A percentile compares a stretch with the other conserved stretches of the same genome.
Conservation (phyloP, 64 coral and sea anemone species). For the Stichodactyla helianthus region DNA sequence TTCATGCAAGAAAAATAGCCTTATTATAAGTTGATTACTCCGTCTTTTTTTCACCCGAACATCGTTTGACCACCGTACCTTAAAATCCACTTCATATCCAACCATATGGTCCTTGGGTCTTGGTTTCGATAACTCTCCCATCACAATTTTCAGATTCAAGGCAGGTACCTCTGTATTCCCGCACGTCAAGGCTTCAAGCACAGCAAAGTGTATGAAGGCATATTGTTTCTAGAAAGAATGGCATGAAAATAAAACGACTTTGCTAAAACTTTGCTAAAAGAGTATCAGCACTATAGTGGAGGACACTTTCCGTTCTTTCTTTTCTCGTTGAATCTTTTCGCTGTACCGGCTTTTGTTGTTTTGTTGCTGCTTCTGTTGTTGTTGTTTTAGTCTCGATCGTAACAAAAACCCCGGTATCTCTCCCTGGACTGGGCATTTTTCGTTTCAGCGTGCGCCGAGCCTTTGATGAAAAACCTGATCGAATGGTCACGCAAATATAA, state of each 20-base stretch:
- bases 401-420: too few species aligned
- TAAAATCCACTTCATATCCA: slow-evolving; percentile 45
- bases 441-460: too few species aligned
- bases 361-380: too few species aligned
- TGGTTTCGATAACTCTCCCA: slow-evolving; percentile 13
- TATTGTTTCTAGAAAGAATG: slow-evolving; percentile 33
- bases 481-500: too few species aligned
- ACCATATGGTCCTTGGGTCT: slow-evolving; percentile 22
- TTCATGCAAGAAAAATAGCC: too few species aligned
- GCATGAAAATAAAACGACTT: neutral
- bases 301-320: neutral
- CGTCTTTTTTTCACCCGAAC: too few species aligned
- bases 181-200: slow-evolving; percentile 53
- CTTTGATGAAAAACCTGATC: too few species aligned
- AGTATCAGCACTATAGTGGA: neutral
- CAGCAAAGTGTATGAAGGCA: slow-evolving; percentile 45
- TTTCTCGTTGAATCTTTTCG: too few species aligned
- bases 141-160: slow-evolving; percentile 17
- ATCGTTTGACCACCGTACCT: neutral
- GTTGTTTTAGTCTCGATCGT: too few species aligned
- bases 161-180: slow-evolving; percentile 62
- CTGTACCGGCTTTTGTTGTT: too few species aligned
- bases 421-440: too few species aligned
- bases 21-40: too few species aligned
- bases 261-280: neutral